Evolutionary conservation across 1,140 invertebrate species (phyloP), one percentile per base, ranked within the genome.

Genomic region (Diachasmimorpha longicaudata): DNA sequence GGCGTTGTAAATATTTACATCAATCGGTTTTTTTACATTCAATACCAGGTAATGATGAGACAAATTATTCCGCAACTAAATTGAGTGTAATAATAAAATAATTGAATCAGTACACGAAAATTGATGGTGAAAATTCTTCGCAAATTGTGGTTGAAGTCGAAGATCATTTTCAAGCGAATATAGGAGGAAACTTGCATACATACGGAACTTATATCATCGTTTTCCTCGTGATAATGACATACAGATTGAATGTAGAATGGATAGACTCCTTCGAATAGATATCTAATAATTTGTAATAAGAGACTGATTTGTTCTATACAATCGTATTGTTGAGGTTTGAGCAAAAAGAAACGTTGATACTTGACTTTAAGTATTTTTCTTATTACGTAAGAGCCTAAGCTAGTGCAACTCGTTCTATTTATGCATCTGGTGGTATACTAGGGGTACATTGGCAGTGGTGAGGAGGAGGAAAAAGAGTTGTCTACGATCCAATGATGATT

Each of bases 361-460:
- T 63, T 23, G 19, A 4, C 11, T 25, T 63, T 63, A 4, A 23
- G 21, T 31, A 11, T 23, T 63, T 9, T 23, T 63, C 2, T 23
- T 23, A 31, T 63, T 63, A 63, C 21, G 58, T 63, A 63, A 63
- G 6, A 16, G 19, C 14, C 5, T 16, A 19, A 1, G 19, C 23
- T 63, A 31, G 21, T 63, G 21, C 58, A 63, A 63, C 58, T 63
- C 14, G 58, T 63, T 63, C 58, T 63, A 63, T 63, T 63, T 63
- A 63, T 63, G 58, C 58, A 63, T 63, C 23, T 63, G 21, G 58
- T 25, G 58, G 58, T 31, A 13, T 8, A 63, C 21, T 19, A 11
- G 5, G 31, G 19, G 21, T 19, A 63, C 21, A 63, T 63, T 63
- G 8, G 10, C 58, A n/a, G 58, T 13, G 58, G 11, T 5, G 19